Conservation (phyloP, 2,113 vertebrate species). For the Prunella fulvescens region DNA sequence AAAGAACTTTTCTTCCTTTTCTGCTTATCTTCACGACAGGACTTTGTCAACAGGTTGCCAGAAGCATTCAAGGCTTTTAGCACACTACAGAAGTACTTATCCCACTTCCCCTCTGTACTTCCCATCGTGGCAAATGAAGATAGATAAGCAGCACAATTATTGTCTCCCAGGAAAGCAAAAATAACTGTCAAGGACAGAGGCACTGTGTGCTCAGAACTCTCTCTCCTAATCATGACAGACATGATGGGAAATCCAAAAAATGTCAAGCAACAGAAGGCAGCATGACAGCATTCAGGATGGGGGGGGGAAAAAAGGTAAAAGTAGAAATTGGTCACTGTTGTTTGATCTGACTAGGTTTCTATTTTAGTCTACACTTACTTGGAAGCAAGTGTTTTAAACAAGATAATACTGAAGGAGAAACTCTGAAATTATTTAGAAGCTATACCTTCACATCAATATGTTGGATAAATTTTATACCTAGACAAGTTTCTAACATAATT, state of each 20-base stretch:
- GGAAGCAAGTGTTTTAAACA: not conserved
- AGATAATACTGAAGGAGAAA: not conserved
- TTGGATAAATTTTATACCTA: not conserved
- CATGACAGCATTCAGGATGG: not conserved
- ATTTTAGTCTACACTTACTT: not conserved
- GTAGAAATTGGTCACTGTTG: not conserved
- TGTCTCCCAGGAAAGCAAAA: conserved; percentile 19
- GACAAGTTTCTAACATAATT: not conserved
- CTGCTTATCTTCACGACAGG: not conserved
- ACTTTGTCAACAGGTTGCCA: conserved; percentile 13
- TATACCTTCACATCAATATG: not conserved
- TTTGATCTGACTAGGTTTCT: not conserved
- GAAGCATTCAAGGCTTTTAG: conserved; percentile 8
- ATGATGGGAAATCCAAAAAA: conserved; percentile 1
- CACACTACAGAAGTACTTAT: not conserved
- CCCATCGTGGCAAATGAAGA: not conserved
- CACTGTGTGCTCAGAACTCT: not conserved
- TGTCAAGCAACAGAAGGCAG: conserved; percentile 18
- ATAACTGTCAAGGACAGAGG: conserved; percentile 40
- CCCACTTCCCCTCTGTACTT: not conserved
- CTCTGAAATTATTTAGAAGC: not conserved
- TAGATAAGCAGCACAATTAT: not conserved
- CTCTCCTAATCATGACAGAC: conserved; percentile 1
- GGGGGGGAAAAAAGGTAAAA: fast-evolving
- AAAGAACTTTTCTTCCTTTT: not conserved